Conservation (phyloP, 1,140 invertebrate species). For the Plutomurus gul region DNA sequence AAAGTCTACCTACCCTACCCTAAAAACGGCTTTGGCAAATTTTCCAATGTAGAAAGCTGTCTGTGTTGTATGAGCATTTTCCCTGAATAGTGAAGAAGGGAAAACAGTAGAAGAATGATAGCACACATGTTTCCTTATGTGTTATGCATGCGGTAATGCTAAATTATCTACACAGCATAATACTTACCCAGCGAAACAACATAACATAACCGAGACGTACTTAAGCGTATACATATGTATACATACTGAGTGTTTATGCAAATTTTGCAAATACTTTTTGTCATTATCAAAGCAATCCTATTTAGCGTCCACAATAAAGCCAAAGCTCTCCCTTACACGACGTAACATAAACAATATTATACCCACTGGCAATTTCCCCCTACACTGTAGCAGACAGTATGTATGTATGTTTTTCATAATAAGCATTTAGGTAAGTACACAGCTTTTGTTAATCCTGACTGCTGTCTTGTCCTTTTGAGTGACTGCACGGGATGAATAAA, state of each 20-base stretch:
- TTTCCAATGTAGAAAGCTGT: too few species aligned
- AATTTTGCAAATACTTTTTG: not conserved
- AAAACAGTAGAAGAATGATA: too few species aligned
- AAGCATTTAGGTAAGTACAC: too few species aligned
- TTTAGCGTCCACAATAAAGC: slow-evolving; percentile 3
- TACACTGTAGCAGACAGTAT: not conserved
- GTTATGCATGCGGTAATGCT: not conserved
- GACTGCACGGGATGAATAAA: too few species aligned
- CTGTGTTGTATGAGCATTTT: too few species aligned
- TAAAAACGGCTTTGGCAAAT: too few species aligned
- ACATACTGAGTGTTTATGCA: not conserved
- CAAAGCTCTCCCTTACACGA: not conserved
- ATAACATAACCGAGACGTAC: not conserved
- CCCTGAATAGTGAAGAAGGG: too few species aligned
- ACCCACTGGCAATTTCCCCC: not conserved
- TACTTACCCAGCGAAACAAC: not conserved
- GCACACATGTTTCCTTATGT: not conserved
- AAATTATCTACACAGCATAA: not conserved
- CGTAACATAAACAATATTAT: not conserved
- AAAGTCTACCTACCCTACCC: too few species aligned
- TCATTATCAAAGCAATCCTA: slow-evolving; percentile 24
- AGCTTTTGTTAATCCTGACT: too few species aligned
- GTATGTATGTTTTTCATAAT: too few species aligned
- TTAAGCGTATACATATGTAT: not conserved
- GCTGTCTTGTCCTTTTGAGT: too few species aligned